Conservation (phyloP, 2,113 vertebrate species). For the Pardalotus punctatus region DNA sequence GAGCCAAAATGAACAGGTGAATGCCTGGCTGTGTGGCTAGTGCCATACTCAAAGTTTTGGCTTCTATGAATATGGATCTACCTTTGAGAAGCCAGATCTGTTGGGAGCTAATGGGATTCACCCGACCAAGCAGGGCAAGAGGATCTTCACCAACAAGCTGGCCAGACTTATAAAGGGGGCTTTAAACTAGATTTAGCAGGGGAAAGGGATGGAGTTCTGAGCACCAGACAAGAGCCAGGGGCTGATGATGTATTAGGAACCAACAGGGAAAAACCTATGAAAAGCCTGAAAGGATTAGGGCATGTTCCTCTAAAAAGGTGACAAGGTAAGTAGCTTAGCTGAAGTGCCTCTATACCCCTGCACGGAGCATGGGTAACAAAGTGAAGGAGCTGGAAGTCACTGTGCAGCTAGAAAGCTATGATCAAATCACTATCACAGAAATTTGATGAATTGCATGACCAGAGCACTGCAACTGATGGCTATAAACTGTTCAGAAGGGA, state of each 20-base stretch:
- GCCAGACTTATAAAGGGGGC: neutral
- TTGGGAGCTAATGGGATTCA: neutral
- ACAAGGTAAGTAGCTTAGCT: neutral
- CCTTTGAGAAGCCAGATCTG: neutral
- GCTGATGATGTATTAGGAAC: neutral
- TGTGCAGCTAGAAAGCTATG: neutral
- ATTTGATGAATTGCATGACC: fast-evolving
- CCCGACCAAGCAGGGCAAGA: neutral
- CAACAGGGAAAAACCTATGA: neutral
- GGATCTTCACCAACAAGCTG: neutral
- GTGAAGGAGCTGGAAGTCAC: neutral
- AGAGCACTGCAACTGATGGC: neutral
- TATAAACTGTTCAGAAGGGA: neutral
- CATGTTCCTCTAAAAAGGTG: neutral
- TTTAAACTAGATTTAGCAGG: neutral
- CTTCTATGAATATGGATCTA: neutral
- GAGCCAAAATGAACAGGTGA: neutral
- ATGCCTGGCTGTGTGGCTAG: neutral
- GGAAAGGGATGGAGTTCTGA: neutral
- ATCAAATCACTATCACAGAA: neutral
- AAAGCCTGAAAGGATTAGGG: neutral
- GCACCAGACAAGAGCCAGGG: neutral
- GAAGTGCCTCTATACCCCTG: neutral
- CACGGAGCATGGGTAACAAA: neutral
- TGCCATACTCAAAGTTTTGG: neutral